A percentile compares a stretch with the other conserved stretches of the same genome.
Evolutionary conservation across 2,113 vertebrate species (phyloP).

Genomic region (Polyodon spathula): DNA sequence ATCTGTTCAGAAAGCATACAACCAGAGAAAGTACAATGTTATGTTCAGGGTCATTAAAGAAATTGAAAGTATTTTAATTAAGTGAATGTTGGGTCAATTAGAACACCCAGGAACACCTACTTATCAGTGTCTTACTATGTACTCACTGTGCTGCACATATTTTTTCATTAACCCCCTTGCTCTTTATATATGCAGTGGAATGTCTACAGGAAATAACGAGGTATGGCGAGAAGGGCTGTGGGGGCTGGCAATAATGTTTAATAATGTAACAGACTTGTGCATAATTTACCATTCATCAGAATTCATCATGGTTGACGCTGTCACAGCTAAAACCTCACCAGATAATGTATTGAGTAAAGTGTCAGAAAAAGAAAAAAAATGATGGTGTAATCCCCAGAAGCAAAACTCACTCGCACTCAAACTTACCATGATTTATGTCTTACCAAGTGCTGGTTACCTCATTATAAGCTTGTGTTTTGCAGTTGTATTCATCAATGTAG

Average conservation of each 20-base stretch:
- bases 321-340: background rate
- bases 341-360: background rate
- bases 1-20: too few relatives aligned
- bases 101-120: background rate
- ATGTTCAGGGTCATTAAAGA: background rate
- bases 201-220: background rate
- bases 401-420: background rate
- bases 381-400: background rate
- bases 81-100: background rate
- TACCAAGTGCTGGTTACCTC: too few relatives aligned
- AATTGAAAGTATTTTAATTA: background rate
- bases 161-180: background rate
- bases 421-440: too few relatives aligned
- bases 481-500: too few relatives aligned
- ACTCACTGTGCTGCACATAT: background rate
- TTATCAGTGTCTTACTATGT: background rate
- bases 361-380: background rate
- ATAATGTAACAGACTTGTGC: constrained; percentile 4
- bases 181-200: background rate
- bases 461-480: too few relatives aligned
- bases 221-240: background rate
- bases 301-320: background rate
- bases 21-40: too few relatives aligned
- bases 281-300: background rate
- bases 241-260: constrained; percentile 2